These are phyloP conservation scores for Crax fasciolata DNA, from an alignment of 2,797 vertebrate genomes.

Conservation along the genomic window DNA sequence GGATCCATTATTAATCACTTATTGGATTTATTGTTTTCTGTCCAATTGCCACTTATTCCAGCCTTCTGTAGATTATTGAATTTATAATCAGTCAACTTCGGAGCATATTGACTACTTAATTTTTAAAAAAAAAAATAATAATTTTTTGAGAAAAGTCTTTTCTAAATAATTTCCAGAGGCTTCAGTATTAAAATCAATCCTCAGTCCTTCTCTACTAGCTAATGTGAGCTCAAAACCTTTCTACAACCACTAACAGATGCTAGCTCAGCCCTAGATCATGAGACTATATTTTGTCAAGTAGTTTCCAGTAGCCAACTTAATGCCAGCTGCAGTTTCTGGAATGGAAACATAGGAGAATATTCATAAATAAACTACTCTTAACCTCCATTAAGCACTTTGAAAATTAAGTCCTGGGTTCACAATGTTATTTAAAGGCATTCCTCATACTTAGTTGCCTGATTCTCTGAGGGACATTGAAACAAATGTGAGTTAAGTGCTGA, in stretches of 20 bases:
- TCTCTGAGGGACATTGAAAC: not conserved
- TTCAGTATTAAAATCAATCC: not conserved
- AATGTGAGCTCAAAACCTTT: not conserved
- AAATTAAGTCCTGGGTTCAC: conserved; percentile 5
- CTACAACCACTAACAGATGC: not conserved
- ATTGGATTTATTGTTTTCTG: not conserved
- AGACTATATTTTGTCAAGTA: not conserved
- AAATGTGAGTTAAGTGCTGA: not conserved
- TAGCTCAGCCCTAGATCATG: not conserved
- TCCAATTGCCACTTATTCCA: not conserved
- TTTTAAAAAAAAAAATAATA: not conserved
- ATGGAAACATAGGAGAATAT: not conserved
- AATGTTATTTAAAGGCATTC: not conserved
- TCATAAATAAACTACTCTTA: conserved; percentile 15
- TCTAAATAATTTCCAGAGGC: not conserved
- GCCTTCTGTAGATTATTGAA: not conserved
- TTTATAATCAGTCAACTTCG: not conserved
- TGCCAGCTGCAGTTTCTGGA: not conserved
- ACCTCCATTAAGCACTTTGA: not conserved
- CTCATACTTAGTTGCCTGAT: not conserved
- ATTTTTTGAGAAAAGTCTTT: not conserved
- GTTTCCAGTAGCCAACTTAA: not conserved
- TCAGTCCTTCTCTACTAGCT: not conserved
- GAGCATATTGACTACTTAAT: not conserved
- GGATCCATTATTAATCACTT: not conserved